A percentile compares a stretch with the other conserved stretches of the same genome.
phyloP scores from a whole-genome alignment of 2,888 invertebrate genomes.

The Xanthia togata region DNA sequence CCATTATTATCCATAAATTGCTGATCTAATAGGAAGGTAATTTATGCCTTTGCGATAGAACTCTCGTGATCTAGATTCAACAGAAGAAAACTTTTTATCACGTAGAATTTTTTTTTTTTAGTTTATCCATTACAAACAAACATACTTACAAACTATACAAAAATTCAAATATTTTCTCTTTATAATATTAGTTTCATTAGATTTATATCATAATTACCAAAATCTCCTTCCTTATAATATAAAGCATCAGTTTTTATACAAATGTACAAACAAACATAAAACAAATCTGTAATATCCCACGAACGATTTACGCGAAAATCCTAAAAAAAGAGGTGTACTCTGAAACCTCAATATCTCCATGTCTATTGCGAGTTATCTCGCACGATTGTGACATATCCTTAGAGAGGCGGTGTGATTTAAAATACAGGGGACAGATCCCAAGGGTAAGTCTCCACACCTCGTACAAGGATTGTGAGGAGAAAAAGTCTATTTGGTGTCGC shows the following conservation, averaged over 20 bases:
- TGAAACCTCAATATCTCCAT: constrained; percentile 20
- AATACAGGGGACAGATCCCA: constrained; percentile 65
- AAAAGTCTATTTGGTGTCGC: constrained; percentile 40
- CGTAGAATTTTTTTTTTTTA: too few species aligned
- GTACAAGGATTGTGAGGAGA: constrained; percentile 22
- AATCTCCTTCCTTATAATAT: too few species aligned
- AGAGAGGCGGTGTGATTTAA: constrained; percentile 70
- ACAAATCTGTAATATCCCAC: constrained; percentile 17
- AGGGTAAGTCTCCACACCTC: constrained; percentile 49
- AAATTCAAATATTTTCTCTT: too few species aligned
- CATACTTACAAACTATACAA: too few species aligned
- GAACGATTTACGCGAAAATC: constrained; percentile 22
- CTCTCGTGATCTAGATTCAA: too few species aligned
- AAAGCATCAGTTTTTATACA: neutral
- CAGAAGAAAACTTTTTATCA: too few species aligned
- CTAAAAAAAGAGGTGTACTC: constrained; percentile 10
- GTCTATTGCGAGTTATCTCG: constrained; percentile 58
- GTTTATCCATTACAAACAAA: too few species aligned
- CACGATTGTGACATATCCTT: constrained; percentile 67
- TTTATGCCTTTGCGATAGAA: too few species aligned
- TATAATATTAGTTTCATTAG: too few species aligned
- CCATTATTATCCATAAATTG: too few species aligned
- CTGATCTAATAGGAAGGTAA: too few species aligned
- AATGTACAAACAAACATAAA: constrained; percentile 2
- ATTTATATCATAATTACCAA: too few species aligned